Base-by-base conservation (phyloP, 2,888 invertebrate species). In the Antheraea yamamai region DNA sequence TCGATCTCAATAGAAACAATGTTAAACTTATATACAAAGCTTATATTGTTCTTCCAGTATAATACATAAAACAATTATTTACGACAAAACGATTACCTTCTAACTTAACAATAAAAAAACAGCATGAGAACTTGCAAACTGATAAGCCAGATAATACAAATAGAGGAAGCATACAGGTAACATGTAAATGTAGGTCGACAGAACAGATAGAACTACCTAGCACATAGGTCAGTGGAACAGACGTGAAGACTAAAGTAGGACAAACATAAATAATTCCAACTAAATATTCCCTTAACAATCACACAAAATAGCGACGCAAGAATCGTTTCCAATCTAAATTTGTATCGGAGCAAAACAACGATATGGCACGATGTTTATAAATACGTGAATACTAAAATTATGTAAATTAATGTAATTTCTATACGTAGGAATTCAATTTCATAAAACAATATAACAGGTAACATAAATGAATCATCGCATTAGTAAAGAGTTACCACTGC, bases 271-370 rank as follows among this genome's bases (percentile, higher is more conserved):
- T 70, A 10, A 18, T 20, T 39, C n/a, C 20, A 64, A 75, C 74
- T 74, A 73, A 74, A 64, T 74, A 76, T 77, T 76, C 75, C 72
- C 72, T 72, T 55, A 72, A 52, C 72, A 1, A 20, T 14, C 52
- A 51, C 26, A 52, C 23, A 52, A 55, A 12, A 72, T 72, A 72
- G 30, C 52, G 26, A 14, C 26, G 47, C 26, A 52, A 72, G 26
- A 26, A 72, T 39, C 39, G 70, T 70, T 70, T 70, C 10, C 70
- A 23, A 70, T 70, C 39, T 70, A 70, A 70, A 70, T 39, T 39
- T 70, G 70, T 70, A 73, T 26, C 23, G 47, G 14, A 64, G 23
- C 73, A 47, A 64, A 64, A 73, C 23, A 16, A 64, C 70, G 39
- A n/a, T 66, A 52, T 30, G 20, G 68, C 74, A 66, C 47, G 68